phyloP scores from a whole-genome alignment of 1,140 invertebrate species.

The Pissodes strobi region DNA sequence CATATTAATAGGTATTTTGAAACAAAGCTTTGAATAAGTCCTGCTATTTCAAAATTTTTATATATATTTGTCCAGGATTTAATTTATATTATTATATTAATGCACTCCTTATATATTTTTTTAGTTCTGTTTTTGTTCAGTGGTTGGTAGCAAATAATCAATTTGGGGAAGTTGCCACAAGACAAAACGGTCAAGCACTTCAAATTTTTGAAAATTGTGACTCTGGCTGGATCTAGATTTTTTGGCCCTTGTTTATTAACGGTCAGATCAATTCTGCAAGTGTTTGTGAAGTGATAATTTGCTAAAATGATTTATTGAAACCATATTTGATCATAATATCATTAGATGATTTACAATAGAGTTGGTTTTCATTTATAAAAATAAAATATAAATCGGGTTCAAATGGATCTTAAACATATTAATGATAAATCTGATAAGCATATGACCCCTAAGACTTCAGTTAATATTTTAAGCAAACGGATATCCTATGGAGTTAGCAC shows the following conservation, averaged over 20 bases:
- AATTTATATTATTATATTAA: too few relatives aligned
- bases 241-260: not conserved
- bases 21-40: too few relatives aligned
- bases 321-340: not conserved
- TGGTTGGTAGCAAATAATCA: too few relatives aligned
- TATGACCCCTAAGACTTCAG: conserved; percentile 35
- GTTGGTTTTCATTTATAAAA: not conserved
- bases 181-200: not conserved
- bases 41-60: too few relatives aligned
- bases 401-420: conserved; percentile 36
- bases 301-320: not conserved
- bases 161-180: not conserved
- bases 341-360: not conserved
- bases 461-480: conserved; percentile 16
- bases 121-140: too few relatives aligned
- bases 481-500: conserved; percentile 25
- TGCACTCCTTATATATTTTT: too few relatives aligned
- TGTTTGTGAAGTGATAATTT: not conserved
- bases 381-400: not conserved
- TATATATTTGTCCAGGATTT: too few relatives aligned
- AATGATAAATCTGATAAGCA: conserved; percentile 33
- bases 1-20: too few relatives aligned
- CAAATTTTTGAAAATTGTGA: conserved; percentile 6
- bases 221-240: too few relatives aligned
- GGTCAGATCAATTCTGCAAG: not conserved